phyloP scores from a whole-genome alignment of 2,888 invertebrate species.

The Gymnoscelis rufifasciata region DNA sequence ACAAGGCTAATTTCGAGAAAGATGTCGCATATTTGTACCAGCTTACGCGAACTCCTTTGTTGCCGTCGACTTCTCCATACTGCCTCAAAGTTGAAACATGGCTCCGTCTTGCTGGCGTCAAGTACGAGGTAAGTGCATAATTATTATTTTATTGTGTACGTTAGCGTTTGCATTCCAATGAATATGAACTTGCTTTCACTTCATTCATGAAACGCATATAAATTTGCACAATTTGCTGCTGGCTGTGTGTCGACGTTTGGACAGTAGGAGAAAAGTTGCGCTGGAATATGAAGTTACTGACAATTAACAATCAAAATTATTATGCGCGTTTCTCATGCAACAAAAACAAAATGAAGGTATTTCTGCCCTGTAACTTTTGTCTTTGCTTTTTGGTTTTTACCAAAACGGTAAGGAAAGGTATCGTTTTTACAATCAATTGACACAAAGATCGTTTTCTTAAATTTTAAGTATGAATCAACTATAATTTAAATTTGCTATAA shows the following conservation, averaged over 20 bases:
- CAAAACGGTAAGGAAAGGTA: too few relatives aligned
- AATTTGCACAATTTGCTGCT: background rate
- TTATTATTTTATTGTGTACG: background rate
- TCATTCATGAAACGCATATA: background rate
- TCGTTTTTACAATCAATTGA: too few relatives aligned
- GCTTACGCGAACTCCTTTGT: conserved; percentile 92
- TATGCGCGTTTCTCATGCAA: too few relatives aligned
- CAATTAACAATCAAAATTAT: too few relatives aligned
- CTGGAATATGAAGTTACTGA: too few relatives aligned
- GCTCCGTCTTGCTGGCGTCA: conserved; percentile 93
- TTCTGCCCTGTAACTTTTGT: too few relatives aligned
- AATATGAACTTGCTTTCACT: conserved; percentile 11
- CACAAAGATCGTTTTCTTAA: too few relatives aligned
- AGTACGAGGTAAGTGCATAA: conserved; percentile 90
- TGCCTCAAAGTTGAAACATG: conserved; percentile 98
- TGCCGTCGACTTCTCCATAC: conserved; percentile 94
- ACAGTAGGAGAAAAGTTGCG: too few relatives aligned
- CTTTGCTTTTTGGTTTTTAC: too few relatives aligned
- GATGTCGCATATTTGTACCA: conserved; percentile 96
- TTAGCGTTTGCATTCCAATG: conserved; percentile 16
- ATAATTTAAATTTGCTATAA: too few relatives aligned
- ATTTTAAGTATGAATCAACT: too few relatives aligned
- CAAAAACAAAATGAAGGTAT: too few relatives aligned
- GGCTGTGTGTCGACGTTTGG: background rate
- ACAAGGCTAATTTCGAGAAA: conserved; percentile 93